These are phyloP conservation scores for Plebejus argus DNA, from an alignment of 2,888 invertebrate species.

Conservation along the genomic window DNA sequence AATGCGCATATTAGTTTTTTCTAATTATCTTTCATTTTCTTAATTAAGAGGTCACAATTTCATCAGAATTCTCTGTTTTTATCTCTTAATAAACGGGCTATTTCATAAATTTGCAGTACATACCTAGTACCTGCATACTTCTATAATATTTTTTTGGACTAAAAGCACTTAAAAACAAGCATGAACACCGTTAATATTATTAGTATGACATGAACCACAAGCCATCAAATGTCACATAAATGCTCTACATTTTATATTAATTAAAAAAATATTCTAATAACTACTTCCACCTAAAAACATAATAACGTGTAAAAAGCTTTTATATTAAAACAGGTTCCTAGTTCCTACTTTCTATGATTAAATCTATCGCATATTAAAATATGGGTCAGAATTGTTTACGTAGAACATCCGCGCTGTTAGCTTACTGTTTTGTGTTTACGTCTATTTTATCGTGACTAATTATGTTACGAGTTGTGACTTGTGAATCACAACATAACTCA, in stretches of 20 bases:
- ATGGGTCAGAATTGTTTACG: conserved; percentile 26
- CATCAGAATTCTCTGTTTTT: no score
- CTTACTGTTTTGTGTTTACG: conserved; percentile 18
- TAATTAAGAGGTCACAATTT: no score
- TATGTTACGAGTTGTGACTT: not conserved
- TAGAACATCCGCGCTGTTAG: not conserved
- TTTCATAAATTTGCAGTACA: no score
- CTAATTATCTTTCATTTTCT: no score
- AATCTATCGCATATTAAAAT: conserved; percentile 28
- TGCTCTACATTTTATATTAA: conserved; percentile 3
- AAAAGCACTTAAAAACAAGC: no score
- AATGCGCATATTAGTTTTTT: no score
- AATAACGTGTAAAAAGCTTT: conserved; percentile 18
- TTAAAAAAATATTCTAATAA: not conserved
- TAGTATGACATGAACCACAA: not conserved
- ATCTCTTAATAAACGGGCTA: no score
- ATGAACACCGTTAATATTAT: not conserved
- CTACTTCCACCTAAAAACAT: not conserved
- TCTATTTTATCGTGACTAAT: conserved; percentile 9
- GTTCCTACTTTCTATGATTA: conserved; percentile 28
- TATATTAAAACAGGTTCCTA: conserved; percentile 24
- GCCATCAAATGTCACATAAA: not conserved
- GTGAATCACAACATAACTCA: no score
- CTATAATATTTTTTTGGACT: no score
- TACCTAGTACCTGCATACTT: no score